These are phyloP conservation scores for Pavo muticus DNA, from an alignment of 2,113 vertebrate species.

Conservation along the genomic window DNA sequence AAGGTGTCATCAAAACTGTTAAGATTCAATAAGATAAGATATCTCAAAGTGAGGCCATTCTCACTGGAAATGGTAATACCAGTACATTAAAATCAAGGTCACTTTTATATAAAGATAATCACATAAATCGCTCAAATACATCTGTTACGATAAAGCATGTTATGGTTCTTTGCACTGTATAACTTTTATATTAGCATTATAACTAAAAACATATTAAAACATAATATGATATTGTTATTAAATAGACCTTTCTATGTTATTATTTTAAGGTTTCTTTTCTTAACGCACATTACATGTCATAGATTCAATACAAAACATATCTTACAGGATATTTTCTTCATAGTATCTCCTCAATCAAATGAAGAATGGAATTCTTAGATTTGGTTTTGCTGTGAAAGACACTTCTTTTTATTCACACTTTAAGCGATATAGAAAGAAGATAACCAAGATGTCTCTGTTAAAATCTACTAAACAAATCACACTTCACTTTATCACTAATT, in stretches of 20 bases:
- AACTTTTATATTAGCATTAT: conserved; percentile 25
- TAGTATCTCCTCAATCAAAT: background rate
- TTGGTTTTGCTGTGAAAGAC: background rate
- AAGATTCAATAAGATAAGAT: conserved; percentile 28
- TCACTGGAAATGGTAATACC: background rate
- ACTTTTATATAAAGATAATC: conserved; percentile 29
- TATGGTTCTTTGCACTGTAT: background rate
- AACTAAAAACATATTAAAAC: conserved; percentile 21
- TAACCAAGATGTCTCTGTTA: background rate
- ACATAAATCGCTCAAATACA: conserved; percentile 42
- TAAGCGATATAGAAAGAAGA: background rate
- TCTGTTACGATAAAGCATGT: background rate
- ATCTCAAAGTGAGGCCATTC: conserved; percentile 33
- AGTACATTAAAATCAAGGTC: conserved; percentile 35
- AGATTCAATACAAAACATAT: background rate
- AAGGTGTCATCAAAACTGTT: background rate
- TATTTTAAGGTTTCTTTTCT: background rate
- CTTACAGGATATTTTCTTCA: background rate
- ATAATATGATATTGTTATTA: background rate
- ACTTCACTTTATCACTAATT: background rate
- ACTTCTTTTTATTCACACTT: background rate
- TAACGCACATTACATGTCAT: background rate
- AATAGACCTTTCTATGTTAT: background rate
- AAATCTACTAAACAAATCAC: background rate
- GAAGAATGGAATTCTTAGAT: background rate